These are phyloP conservation scores for Tipula confusa DNA, from an alignment of 2,888 invertebrate genomes.

Conservation along the genomic window DNA sequence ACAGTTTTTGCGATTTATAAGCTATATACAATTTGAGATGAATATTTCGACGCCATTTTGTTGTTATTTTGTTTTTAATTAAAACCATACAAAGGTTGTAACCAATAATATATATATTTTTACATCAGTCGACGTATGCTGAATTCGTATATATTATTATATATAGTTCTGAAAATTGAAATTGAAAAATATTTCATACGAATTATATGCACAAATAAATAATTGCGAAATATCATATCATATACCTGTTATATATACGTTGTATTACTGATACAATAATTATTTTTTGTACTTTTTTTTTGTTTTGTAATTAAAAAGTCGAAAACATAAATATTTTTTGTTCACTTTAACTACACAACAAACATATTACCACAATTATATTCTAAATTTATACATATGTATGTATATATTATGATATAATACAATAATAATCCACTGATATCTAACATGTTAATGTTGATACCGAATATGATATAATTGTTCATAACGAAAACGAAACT, in stretches of 20 bases:
- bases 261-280: background rate
- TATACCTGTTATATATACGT: background rate
- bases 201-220: background rate
- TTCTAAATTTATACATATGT: background rate
- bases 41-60: too few relatives aligned
- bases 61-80: background rate
- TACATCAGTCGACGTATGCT: background rate
- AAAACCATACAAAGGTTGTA: background rate
- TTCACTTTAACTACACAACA: background rate
- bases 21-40: too few relatives aligned
- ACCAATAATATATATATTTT: background rate
- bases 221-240: background rate
- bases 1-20: too few relatives aligned
- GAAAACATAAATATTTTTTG: background rate
- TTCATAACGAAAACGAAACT: background rate
- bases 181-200: background rate
- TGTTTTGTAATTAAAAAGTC: background rate
- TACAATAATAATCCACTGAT: conserved; percentile 16
- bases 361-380: background rate
- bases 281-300: background rate
- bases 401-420: background rate
- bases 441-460: background rate
- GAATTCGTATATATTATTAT: background rate
- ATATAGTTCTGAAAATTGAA: background rate
- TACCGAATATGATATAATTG: background rate